Evolutionary conservation across 2,888 invertebrate genomes (phyloP), one percentile per base, ranked within the genome.

Genomic region (Andrena chrysosceles): DNA sequence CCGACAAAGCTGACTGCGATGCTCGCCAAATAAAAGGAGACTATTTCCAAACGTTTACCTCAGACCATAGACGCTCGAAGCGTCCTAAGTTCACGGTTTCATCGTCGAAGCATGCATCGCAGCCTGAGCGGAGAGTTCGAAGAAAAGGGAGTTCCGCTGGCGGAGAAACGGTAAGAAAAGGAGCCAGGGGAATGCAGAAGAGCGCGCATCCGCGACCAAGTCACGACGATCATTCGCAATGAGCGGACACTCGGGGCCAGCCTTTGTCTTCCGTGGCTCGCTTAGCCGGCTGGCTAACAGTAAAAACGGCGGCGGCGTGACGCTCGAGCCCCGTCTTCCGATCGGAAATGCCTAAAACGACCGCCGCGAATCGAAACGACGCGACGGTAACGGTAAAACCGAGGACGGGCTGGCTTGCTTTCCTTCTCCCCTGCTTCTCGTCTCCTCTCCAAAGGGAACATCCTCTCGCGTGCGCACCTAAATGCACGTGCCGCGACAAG

Each of bases 321-420:
- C 75, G 59, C 60, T 26, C 64, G n/a, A n/a, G 74, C 31, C 49
- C 59, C 67, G 81, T 77, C 89, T 89, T 89, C 89, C 89, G 89
- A 89, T 89, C 89, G 89, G 89, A 89, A 89, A 89, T 87, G 84
- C 79, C 86, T 89, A 86, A 87, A 88, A 86, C 82, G 77, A 69
- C 60, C 74, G 82, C 66, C 54, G 75, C 72, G 88, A 87, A 87
- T 89, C 68, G 82, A 84, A 89, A 89, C 85, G 67, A 78, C 76
- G 56, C 85, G 67, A 78, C 76, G 56, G 5, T 88, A 88, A 88
- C 88, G 88, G 88, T 88, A 83, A 60, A 72, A 8, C 31, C 60
- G 31, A 33, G 31, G 54, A n/a, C 54, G 54, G n/a, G n/a, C 5
- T n/a, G 1, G n/a, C n/a, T 2, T 54, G 6, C 54, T 20, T 54